Base-by-base conservation (phyloP, 2,113 vertebrate genomes). In the Lanius collurio region DNA sequence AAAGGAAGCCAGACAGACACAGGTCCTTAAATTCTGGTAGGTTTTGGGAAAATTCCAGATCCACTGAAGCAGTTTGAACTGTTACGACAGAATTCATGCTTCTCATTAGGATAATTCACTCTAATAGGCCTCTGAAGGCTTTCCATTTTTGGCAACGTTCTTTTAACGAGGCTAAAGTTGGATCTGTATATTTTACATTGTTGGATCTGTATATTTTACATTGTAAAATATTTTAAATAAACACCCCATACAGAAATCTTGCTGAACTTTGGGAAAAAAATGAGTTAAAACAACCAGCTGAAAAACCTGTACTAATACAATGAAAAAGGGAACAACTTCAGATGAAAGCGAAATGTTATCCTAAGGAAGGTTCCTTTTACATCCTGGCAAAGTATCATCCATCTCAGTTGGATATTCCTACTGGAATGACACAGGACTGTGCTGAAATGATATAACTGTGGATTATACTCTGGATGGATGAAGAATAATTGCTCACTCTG, bases 161-260 rank as follows among this genome's bases (percentile, higher is more conserved):
- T 93, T 95, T 94, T 96, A 93, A 95, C 87, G 90, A 96, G 91
- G 83, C 89, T 97, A 85, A 87, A 63, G 87, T 62, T 94, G 95
- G 96, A 97, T 83, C 63, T 57, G 70, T 68, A 27, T 30, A 37
- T 85, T 59, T 83, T 59, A 37, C 19, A 71, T 76, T 74, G 87
- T 62, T 94, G 95, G 96, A 97, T 83, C 63, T 57, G 70, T 68
- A 27, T 30, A 37, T 85, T 59, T 83, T 59, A 37, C 19, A 71
- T 76, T 74, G 92, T 90, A 92, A 94, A 97, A 83, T 52, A 85
- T 81, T 94, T 95, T 49, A 91, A 95, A 94, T 55, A 80, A 94
- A 76, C 28, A 44, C 50, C 76, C 65, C 78, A 76, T 16, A 41
- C 8, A 70, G 55, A 81, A 86, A 87, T 23, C 68, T 46, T 70